Base-by-base conservation (phyloP, 2,888 invertebrate genomes). In the Gymnoscelis rufifasciata region DNA sequence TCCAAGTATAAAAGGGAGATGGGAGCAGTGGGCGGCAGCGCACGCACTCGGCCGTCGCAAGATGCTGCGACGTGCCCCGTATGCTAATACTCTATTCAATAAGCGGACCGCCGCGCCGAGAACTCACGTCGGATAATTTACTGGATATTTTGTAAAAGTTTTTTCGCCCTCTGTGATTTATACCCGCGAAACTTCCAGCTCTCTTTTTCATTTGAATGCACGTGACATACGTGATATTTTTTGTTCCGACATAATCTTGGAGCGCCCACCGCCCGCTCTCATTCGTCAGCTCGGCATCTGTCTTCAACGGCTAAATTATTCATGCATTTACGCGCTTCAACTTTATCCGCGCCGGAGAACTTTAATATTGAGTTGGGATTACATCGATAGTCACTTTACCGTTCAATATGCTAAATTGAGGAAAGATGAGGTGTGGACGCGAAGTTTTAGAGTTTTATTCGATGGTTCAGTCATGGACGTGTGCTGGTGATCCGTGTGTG, bases 61-160 rank as follows among this genome's bases (percentile, higher is more conserved):
- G 78, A 73, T 70, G 74, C 66, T 53, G 63, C 78, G 82, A 87
- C 87, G 87, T 87, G 88, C 81, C 66, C 64, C 71, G 88, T 84
- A 87, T 87, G 83, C 83, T 87, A 88, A 87, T 84, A 71, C 68
- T 83, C 86, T 87, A 87, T 88, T 88, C 88, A 88, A 88, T 88
- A 88, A 87, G 83, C 84, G 81, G 83, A 82, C 87, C 84, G 78
- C 82, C 81, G 78, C 86, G 83, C 83, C 75, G 76, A 87, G 81
- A 84, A 83, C 83, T 86, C 88, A 86, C 87, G 87, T 86, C 84
- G 83, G 86, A 87, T 87, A 88, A 87, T 88, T 87, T 87, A 86
- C 88, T 87, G 84, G 84, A 84, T 87, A 88, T 87, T 87, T 87
- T 87, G 88, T 87, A 84, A 84, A 87, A 88, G 78, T 88, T 87